A percentile compares a stretch with the other conserved stretches of the same genome.
These are phyloP conservation scores for Halesus radiatus DNA, from an alignment of 1,140 invertebrate genomes.

Conservation along the genomic window DNA sequence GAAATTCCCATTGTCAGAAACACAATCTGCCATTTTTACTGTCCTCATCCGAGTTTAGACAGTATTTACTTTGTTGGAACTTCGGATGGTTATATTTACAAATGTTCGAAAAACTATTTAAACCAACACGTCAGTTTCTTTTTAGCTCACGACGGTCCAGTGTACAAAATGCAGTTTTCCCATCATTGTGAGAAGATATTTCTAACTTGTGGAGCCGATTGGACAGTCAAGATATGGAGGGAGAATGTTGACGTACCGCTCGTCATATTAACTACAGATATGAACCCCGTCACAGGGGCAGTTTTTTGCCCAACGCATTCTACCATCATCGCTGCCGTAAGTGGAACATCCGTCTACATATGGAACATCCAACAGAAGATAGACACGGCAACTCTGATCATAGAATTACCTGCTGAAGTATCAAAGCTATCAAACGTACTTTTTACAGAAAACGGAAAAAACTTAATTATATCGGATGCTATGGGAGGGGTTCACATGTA, in stretches of 20 bases:
- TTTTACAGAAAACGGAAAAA: slow-evolving; percentile 77
- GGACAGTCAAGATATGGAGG: slow-evolving; percentile 83
- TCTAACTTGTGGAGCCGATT: slow-evolving; percentile 88
- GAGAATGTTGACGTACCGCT: slow-evolving; percentile 77
- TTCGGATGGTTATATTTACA: slow-evolving; percentile 86
- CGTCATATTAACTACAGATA: slow-evolving; percentile 71
- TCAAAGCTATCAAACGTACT: slow-evolving; percentile 68
- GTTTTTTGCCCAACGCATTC: slow-evolving; percentile 87
- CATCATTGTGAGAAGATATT: slow-evolving; percentile 82
- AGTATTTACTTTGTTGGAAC: slow-evolving; percentile 85
- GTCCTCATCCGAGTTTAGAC: slow-evolving; percentile 76
- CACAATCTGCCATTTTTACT: slow-evolving; percentile 74
- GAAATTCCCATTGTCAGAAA: slow-evolving; percentile 71
- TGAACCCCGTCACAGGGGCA: slow-evolving; percentile 76
- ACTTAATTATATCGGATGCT: slow-evolving; percentile 76
- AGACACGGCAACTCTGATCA: slow-evolving; percentile 75
- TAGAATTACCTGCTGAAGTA: slow-evolving; percentile 64
- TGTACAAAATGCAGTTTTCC: slow-evolving; percentile 84
- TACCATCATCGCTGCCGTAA: slow-evolving; percentile 84
- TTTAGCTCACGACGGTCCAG: slow-evolving; percentile 83
- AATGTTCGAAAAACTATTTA: slow-evolving; percentile 77
- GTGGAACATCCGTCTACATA: slow-evolving; percentile 78
- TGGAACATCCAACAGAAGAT: slow-evolving; percentile 81
- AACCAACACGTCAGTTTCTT: slow-evolving; percentile 80
- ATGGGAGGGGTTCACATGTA: slow-evolving; percentile 76